A percentile compares a stretch with the other conserved stretches of the same genome.
Conservation (phyloP, 2,113 vertebrate genomes). For the Uria lomvia region DNA sequence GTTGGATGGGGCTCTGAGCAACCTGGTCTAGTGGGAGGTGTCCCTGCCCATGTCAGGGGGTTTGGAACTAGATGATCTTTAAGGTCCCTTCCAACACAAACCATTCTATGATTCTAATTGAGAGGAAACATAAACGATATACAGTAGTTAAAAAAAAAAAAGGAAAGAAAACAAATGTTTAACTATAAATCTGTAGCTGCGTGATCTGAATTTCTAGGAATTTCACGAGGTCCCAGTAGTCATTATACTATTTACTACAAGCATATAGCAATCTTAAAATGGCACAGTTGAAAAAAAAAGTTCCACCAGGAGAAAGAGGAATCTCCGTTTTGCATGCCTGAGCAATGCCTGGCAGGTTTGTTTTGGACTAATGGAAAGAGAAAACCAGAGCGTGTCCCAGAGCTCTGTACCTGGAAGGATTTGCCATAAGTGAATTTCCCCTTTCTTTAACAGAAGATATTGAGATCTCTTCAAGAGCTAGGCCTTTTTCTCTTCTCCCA, state of each 20-base stretch:
- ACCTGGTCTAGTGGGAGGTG: no score
- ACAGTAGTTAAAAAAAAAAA: not conserved
- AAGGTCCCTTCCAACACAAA: no score
- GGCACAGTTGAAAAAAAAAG: not conserved
- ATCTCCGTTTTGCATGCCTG: accelerated
- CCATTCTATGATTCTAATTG: not conserved
- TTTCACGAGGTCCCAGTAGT: not conserved
- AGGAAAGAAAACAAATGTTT: not conserved
- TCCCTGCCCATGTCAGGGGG: no score
- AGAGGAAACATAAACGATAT: not conserved
- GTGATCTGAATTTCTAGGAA: not conserved
- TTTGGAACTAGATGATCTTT: no score
- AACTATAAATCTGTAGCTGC: not conserved
- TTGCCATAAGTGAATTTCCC: not conserved
- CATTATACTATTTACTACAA: not conserved
- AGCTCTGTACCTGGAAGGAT: not conserved
- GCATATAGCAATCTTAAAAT: not conserved
- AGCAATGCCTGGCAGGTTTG: not conserved
- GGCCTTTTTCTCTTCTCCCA: not conserved
- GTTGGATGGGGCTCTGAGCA: no score
- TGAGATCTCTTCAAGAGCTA: not conserved
- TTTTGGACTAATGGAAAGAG: not conserved
- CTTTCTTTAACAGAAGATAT: not conserved
- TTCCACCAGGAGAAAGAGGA: not conserved
- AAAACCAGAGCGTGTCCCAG: not conserved